Evolutionary conservation across 2,797 vertebrate species (phyloP).

Genomic region (Myotis pilosus): DNA sequence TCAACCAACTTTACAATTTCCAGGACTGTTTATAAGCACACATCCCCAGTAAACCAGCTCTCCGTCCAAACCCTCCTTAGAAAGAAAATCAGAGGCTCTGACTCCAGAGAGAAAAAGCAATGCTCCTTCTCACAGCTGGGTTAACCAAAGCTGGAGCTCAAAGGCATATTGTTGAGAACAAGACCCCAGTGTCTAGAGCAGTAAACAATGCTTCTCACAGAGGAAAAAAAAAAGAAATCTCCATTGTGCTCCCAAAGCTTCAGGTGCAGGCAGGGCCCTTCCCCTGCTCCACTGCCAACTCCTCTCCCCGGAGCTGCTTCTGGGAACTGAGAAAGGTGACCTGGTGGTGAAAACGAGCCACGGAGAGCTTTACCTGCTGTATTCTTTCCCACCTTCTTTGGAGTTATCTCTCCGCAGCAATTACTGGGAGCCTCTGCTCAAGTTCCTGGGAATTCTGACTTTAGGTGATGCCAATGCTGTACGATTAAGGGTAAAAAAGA

Average conservation of each 20-base stretch:
- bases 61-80: neutral
- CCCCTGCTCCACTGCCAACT: neutral
- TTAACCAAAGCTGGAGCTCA: slow-evolving; percentile 41
- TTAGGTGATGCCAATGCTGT: neutral
- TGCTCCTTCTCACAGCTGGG: neutral
- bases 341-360: neutral
- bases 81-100: slow-evolving; percentile 25
- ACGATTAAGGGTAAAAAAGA: neutral
- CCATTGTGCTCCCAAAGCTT: neutral
- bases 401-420: neutral
- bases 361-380: neutral
- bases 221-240: neutral
- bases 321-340: neutral
- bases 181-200: slow-evolving; percentile 42
- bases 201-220: slow-evolving; percentile 33
- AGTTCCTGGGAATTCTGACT: slow-evolving; percentile 39
- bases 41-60: neutral
- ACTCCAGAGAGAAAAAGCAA: slow-evolving; percentile 17
- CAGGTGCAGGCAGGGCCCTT: neutral
- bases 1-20: neutral
- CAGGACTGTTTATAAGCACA: neutral
- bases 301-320: neutral
- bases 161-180: slow-evolving; percentile 67
- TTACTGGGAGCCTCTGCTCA: neutral
- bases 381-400: slow-evolving; percentile 12